A percentile compares a stretch with the other conserved stretches of the same genome.
phyloP scores from a whole-genome alignment of 2,888 invertebrate species.

The Drosophila pseudotalamancana region DNA sequence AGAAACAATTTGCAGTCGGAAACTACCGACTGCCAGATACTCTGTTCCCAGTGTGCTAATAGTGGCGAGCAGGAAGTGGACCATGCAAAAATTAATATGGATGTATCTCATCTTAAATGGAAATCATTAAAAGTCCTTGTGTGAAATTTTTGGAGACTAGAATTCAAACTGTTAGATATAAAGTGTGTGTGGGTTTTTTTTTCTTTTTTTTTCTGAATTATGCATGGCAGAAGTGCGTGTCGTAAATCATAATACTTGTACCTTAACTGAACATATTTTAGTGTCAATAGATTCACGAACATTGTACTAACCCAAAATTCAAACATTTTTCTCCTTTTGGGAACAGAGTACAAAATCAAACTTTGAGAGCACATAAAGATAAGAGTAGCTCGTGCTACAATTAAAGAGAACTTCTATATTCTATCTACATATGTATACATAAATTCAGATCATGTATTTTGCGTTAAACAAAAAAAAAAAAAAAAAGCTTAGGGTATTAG shows the following conservation, averaged over 20 bases:
- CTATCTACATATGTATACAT: slow-evolving; percentile 12
- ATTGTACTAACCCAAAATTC: slow-evolving; percentile 6
- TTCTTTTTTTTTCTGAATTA: background rate
- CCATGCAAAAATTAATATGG: background rate
- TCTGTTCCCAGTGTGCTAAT: slow-evolving; percentile 17
- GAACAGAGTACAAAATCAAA: slow-evolving; percentile 16
- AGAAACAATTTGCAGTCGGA: slow-evolving; percentile 11
- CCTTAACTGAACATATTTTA: slow-evolving; percentile 4
- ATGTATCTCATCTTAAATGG: background rate
- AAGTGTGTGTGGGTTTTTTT: background rate
- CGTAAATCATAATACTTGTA: slow-evolving; percentile 3
- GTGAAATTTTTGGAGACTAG: background rate
- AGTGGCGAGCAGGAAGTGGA: background rate
- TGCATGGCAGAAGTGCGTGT: background rate
- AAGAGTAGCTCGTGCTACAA: slow-evolving; percentile 5
- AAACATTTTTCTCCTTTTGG: background rate
- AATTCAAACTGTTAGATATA: background rate
- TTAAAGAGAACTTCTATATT: slow-evolving; percentile 6
- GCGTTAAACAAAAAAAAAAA: too few relatives aligned
- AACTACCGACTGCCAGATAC: slow-evolving; percentile 16
- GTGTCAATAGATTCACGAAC: background rate
- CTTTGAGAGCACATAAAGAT: slow-evolving; percentile 14
- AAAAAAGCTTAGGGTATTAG: slow-evolving; percentile 53
- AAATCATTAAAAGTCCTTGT: background rate
- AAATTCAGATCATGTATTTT: slow-evolving; percentile 48